phyloP scores from a whole-genome alignment of 92 coral and sea anemone species.

The Virgularia gustaviana region DNA sequence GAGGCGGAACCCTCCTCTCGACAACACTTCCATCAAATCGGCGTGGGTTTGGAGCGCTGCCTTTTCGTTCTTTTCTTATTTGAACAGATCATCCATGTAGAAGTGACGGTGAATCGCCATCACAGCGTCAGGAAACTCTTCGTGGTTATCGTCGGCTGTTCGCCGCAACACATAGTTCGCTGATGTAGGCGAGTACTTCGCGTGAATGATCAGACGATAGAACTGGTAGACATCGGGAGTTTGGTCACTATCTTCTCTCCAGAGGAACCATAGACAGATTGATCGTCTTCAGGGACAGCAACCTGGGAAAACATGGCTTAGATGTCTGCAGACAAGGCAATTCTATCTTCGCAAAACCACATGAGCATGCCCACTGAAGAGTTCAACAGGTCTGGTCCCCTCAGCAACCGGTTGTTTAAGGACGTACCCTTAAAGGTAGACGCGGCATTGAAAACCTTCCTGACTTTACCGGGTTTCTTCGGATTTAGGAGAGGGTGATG shows the following conservation, averaged over 20 bases:
- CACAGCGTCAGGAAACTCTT: slow-evolving; percentile 34
- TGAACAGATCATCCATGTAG: slow-evolving; percentile 31
- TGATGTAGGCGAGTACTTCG: slow-evolving; percentile 63
- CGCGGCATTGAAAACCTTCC: no score
- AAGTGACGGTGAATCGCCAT: slow-evolving; percentile 16
- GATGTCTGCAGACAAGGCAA: slow-evolving; percentile 63
- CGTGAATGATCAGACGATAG: slow-evolving; percentile 57
- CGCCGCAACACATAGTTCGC: slow-evolving; percentile 62
- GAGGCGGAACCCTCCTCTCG: slow-evolving; percentile 41
- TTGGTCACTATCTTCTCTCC: slow-evolving; percentile 40
- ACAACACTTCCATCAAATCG: slow-evolving; percentile 4
- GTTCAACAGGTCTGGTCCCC: slow-evolving; percentile 49
- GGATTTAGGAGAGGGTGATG: slow-evolving; percentile 38
- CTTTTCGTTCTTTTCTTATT: not conserved
- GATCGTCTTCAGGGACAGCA: slow-evolving; percentile 43
- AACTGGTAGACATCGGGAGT: slow-evolving; percentile 61
- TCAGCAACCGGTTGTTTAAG: slow-evolving; percentile 23
- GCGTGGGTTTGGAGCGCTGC: slow-evolving; percentile 15
- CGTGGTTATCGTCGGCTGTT: slow-evolving; percentile 36
- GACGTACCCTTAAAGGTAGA: no score
- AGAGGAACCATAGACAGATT: slow-evolving; percentile 61
- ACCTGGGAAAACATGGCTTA: slow-evolving; percentile 63
- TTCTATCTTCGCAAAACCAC: slow-evolving; percentile 52
- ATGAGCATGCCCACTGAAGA: slow-evolving; percentile 52
- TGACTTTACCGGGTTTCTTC: no score